A percentile compares a stretch with the other conserved stretches of the same genome.
Conservation (phyloP, 2,113 vertebrate genomes). For the Anolis carolinensis region DNA sequence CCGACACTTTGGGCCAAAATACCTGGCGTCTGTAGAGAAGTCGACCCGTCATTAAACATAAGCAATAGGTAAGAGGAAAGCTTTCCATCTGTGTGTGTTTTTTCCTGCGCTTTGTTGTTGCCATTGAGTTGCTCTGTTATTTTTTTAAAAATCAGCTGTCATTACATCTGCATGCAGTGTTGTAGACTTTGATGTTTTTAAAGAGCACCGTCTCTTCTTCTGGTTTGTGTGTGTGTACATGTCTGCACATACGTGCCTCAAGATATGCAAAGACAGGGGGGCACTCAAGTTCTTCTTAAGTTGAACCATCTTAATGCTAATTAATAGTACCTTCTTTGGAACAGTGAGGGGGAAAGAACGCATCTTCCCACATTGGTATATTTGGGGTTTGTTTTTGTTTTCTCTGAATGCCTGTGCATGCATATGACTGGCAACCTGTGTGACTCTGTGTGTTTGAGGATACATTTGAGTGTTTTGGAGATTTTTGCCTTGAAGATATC, state of each 20-base stretch:
- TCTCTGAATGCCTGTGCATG: neutral
- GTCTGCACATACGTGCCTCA: neutral
- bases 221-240: neutral
- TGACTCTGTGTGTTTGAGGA: conserved; percentile 28
- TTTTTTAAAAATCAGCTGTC: conserved; percentile 37
- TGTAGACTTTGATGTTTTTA: conserved; percentile 30
- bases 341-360: conserved; percentile 11
- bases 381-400: neutral
- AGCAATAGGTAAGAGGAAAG: conserved; percentile 77
- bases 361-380: accelerated
- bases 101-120: conserved; percentile 41
- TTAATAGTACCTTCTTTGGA: conserved; percentile 31
- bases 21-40: conserved; percentile 64
- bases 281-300: conserved; percentile 8
- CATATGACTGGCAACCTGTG: conserved; percentile 16
- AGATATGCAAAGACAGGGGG: neutral
- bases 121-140: conserved; percentile 6
- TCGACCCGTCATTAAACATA: conserved; percentile 66
- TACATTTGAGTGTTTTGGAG: conserved; percentile 39
- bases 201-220: neutral
- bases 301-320: neutral
- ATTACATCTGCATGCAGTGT: conserved; percentile 8
- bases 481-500: conserved; percentile 27
- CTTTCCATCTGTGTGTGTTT: conserved; percentile 15
- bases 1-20: conserved; percentile 68